Conservation (phyloP, 2,888 invertebrate species). For the Tachystola acroxantha region DNA sequence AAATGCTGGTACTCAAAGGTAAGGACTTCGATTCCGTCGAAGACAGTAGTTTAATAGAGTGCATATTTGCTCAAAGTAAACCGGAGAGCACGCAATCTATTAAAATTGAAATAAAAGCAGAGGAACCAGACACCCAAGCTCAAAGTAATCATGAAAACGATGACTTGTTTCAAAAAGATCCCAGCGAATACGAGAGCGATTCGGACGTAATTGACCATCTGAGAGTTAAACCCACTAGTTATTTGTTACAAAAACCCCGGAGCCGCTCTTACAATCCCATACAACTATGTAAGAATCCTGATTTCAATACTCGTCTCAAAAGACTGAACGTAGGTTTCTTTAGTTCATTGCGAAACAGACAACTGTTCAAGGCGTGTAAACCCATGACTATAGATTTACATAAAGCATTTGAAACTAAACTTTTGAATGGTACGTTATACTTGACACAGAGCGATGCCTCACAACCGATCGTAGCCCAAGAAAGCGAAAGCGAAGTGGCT, state of each 20-base stretch:
- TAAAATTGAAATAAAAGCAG: too few relatives aligned
- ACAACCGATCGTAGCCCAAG: constrained; percentile 9
- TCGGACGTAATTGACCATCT: constrained; percentile 22
- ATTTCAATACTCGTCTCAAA: constrained; percentile 62
- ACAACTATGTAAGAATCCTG: constrained; percentile 63
- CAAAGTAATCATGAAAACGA: constrained; percentile 8
- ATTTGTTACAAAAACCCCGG: constrained; percentile 51
- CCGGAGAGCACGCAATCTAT: constrained; percentile 27
- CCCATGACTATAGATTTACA: constrained; percentile 59
- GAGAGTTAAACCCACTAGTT: constrained; percentile 41
- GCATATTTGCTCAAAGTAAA: constrained; percentile 44
- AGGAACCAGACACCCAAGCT: too few relatives aligned
- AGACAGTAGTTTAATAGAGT: constrained; percentile 33
- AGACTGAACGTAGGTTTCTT: constrained; percentile 53
- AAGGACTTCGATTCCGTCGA: constrained; percentile 25
- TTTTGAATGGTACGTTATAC: constrained; percentile 45
- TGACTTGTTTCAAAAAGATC: constrained; percentile 1
- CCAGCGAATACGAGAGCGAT: constrained; percentile 5
- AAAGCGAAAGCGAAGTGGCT: too few relatives aligned
- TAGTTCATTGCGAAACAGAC: constrained; percentile 44
- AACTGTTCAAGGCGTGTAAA: constrained; percentile 45
- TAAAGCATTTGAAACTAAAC: constrained; percentile 54
- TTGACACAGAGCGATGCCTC: constrained; percentile 23
- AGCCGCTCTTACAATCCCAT: constrained; percentile 51
- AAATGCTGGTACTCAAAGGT: constrained; percentile 42